phyloP scores from a whole-genome alignment of 1,140 invertebrate genomes.

The Panagrolaimus sp. region DNA sequence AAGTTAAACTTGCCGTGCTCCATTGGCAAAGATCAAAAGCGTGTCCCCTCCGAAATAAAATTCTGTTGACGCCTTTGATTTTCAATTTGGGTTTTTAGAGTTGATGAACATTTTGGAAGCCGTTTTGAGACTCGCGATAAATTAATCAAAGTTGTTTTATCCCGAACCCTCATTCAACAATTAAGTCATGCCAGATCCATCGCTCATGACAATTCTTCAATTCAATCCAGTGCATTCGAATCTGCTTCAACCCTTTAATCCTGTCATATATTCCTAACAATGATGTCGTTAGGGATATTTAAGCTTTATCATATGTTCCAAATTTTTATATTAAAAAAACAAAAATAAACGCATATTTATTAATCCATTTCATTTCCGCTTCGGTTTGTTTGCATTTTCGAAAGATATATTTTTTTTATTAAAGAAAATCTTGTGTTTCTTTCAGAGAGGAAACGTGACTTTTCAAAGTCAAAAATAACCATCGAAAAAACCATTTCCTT shows the following conservation, averaged over 20 bases:
- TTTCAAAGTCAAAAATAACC: too few relatives aligned
- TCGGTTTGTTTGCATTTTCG: too few relatives aligned
- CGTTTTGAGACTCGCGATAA: constrained; percentile 44
- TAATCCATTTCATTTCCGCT: too few relatives aligned
- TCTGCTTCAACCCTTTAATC: background rate
- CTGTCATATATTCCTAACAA: too few relatives aligned
- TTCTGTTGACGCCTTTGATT: background rate
- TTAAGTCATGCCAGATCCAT: constrained; percentile 27
- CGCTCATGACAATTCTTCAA: background rate
- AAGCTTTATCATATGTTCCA: background rate
- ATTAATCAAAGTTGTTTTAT: constrained; percentile 33
- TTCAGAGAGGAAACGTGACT: too few relatives aligned
- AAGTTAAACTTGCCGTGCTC: background rate
- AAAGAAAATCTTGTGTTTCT: too few relatives aligned
- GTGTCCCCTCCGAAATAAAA: too few relatives aligned
- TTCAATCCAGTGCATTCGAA: background rate
- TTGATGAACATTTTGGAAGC: constrained; percentile 42
- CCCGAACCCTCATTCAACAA: constrained; percentile 28
- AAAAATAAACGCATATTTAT: background rate
- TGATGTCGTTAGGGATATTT: background rate
- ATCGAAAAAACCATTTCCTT: too few relatives aligned
- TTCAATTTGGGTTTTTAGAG: constrained; percentile 27
- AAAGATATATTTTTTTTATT: too few relatives aligned
- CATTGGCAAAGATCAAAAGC: background rate
- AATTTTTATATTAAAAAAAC: background rate